Evolutionary conservation across 1,140 invertebrate species (phyloP).

Genomic region (Whitmania pigra): DNA sequence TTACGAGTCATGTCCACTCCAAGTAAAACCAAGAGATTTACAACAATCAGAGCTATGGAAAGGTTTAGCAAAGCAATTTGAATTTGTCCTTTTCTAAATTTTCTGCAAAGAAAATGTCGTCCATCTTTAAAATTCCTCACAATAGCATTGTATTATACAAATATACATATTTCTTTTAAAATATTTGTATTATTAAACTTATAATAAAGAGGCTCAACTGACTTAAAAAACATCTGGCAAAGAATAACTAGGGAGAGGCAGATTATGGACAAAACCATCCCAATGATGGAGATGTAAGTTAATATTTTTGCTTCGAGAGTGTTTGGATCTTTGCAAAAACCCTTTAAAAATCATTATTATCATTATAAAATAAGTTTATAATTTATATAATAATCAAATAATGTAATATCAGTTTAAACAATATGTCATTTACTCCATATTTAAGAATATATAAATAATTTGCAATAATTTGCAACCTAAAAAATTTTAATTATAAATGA

Average conservation of each 20-base stretch:
- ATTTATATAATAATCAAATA: background rate
- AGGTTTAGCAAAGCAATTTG: slow-evolving; percentile 38
- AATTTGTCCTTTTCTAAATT: slow-evolving; percentile 34
- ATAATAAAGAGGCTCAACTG: background rate
- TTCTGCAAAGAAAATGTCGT: slow-evolving; percentile 27
- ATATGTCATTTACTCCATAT: too few relatives aligned
- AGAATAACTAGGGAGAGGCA: background rate
- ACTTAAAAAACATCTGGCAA: slow-evolving; percentile 6
- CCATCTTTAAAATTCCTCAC: slow-evolving; percentile 15
- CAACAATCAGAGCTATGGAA: slow-evolving; percentile 32
- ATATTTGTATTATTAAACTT: background rate
- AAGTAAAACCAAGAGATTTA: slow-evolving; percentile 33
- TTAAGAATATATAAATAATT: too few relatives aligned
- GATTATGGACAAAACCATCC: background rate
- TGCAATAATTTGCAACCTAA: too few relatives aligned
- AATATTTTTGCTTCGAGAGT: background rate
- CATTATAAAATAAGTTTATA: background rate
- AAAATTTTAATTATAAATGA: too few relatives aligned
- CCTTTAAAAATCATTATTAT: background rate
- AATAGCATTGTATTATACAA: slow-evolving; percentile 27
- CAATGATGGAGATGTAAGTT: background rate
- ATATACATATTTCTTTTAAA: too few relatives aligned
- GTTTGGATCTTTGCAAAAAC: background rate
- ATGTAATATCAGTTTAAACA: too few relatives aligned
- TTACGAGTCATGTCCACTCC: slow-evolving; percentile 32